Base-by-base conservation (phyloP, 2,888 invertebrate genomes). In the Caenorhabditis japonica region DNA sequence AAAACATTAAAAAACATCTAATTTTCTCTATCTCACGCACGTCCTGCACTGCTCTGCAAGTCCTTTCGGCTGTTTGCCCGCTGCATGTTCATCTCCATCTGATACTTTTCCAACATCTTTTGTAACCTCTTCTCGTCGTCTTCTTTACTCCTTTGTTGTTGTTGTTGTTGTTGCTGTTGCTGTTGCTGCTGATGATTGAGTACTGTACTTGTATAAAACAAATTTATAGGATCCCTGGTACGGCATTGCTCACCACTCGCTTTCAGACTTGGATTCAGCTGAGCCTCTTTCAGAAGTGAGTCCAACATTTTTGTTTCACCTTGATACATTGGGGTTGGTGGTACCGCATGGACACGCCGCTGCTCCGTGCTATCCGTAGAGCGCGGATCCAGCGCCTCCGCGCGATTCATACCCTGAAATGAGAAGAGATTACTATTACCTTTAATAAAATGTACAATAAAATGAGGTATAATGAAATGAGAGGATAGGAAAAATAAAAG, bases 71-170 rank as follows among this genome's bases (percentile, higher is more conserved):
- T 66, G 39, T 58, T 66, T n/a, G 59, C 59, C 43, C 61, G 60
- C 30, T 76, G 80, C 51, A 72, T 64, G 52, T 80, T 77, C 55
- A 77, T 72, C 38, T 77, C 70, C 46, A 66, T 44, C 25, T 84
- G 80, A 56, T 86, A 86, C 61, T 86, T 86, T 38, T 86, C 85
- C 17, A 86, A 69, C 86, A 85, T 85, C 44, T 75, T 78, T 49
- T 83, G 82, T 38, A 85, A 59, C 34, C 83, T 79, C 23, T 72
- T 58, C 23, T 84, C 84, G 43, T 79, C 79, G 10, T 76, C 77
- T n/a, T 79, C 71, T 21, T 70, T 70, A 43, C 43, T 53, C 34
- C 30, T 30, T 10, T 30, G 30, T 30, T 30, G 30, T 5, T 30
- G 30, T 51, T 66, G 55, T 10, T 52, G 34, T n/a, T 64, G 64